Evolutionary conservation across 2,888 invertebrate genomes (phyloP).

Genomic region (Fabriciana adippe): DNA sequence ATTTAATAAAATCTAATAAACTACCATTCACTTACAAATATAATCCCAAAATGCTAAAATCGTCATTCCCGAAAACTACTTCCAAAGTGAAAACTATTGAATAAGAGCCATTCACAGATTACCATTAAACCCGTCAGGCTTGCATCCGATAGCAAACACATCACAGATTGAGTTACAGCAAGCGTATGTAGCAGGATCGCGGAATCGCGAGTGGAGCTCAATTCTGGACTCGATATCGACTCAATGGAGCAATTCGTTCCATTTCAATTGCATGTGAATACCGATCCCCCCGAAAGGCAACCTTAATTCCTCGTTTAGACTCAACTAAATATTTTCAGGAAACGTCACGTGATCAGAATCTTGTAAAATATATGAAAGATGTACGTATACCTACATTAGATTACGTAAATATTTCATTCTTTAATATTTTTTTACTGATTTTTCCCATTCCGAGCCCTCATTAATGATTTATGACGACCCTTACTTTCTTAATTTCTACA

Average conservation of each 20-base stretch:
- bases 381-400: conserved; percentile 28
- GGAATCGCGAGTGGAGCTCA: conserved; percentile 51
- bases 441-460: neutral
- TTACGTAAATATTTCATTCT: conserved; percentile 31
- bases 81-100: conserved; percentile 33
- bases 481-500: neutral
- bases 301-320: conserved; percentile 44
- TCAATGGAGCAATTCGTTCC: conserved; percentile 59
- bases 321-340: conserved; percentile 48
- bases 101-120: conserved; percentile 46
- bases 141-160: conserved; percentile 60
- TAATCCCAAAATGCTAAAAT: conserved; percentile 16
- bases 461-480: conserved; percentile 27
- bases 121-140: conserved; percentile 50
- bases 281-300: conserved; percentile 38
- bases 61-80: conserved; percentile 19
- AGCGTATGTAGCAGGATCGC: conserved; percentile 41
- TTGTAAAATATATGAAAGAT: conserved; percentile 35
- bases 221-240: conserved; percentile 51
- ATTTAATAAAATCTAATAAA: neutral
- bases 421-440: conserved; percentile 24
- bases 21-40: conserved; percentile 1
- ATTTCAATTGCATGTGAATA: conserved; percentile 46
- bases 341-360: conserved; percentile 38
- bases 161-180: conserved; percentile 57